These are phyloP conservation scores for Panzeria rudis DNA, from an alignment of 2,888 invertebrate species.

Conservation along the genomic window DNA sequence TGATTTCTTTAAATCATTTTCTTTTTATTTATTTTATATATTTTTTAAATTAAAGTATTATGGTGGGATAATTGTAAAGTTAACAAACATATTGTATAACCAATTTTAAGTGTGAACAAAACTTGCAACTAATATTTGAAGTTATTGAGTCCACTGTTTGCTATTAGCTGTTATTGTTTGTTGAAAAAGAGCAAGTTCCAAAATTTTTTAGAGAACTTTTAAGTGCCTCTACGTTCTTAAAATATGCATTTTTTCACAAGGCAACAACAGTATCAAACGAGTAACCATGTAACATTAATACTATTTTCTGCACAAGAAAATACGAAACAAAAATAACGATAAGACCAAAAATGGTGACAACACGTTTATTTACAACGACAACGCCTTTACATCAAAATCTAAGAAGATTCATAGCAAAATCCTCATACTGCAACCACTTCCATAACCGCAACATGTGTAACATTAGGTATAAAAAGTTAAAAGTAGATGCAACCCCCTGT, in stretches of 20 bases:
- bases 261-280: conserved; percentile 21
- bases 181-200: background rate
- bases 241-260: conserved; percentile 36
- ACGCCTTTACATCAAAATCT: conserved; percentile 55
- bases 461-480: background rate
- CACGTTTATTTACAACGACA: conserved; percentile 66
- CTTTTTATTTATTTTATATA: background rate
- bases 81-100: background rate
- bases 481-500: conserved; percentile 8
- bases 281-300: conserved; percentile 58
- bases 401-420: conserved; percentile 38
- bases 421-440: background rate
- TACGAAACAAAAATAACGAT: conserved; percentile 44
- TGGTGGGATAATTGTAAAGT: background rate
- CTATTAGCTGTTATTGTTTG: too few relatives aligned
- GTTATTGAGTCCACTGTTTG: too few relatives aligned
- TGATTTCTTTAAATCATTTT: conserved; percentile 26
- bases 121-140: too few relatives aligned
- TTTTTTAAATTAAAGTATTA: too few relatives aligned
- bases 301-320: conserved; percentile 56
- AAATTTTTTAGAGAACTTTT: background rate
- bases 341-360: conserved; percentile 73
- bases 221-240: background rate
- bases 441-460: background rate
- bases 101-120: background rate